Base-by-base conservation (phyloP, 23 tunicate species). In the Diplosoma virens region DNA sequence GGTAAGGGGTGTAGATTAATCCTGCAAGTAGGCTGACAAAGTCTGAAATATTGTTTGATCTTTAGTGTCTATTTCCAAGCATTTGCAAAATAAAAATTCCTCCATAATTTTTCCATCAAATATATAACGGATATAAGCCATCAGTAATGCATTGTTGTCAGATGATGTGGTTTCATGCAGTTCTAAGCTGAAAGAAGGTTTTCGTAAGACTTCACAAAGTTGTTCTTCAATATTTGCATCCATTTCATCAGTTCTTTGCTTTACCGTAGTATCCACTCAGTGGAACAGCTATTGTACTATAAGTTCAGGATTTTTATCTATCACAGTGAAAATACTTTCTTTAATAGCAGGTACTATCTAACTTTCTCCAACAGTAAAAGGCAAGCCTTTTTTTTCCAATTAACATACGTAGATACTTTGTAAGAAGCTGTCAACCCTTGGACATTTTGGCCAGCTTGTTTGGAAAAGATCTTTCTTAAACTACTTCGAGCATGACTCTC, bases 121-220 rank as follows among this genome's bases (percentile, higher is more conserved):
- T 65, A 24, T 65, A 24, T 65, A 65, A 27, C 71, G 35, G 71
- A 65, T 22, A 30, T 65, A 65, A 65, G 37, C 71, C 78, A 73
- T 73, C 7, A 21, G 76, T n/a, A 69, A 21, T 69, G 64, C 32
- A 47, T 47, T 35, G 24, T 18, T 35, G 78, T 22, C 64, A 47
- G 64, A 73, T 73, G 64, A 47, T 73, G 78, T 73, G 61, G 78
- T 73, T 73, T 73, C 78, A 73, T 73, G 64, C 78, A 73, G 29
- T 47, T 47, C 35, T 73, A 73, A 48, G 78, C 78, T 25, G 33
- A 73, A 73, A 73, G 76, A 37, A 69, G 56, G 7, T 65, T 65
- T 65, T 65, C n/a, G 71, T 27, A 27, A 22, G 37, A 69, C 58
- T 69, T 69, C 76, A 37, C 76, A 34, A 69, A 69, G 76, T 36